Conservation (phyloP, 37 sponge, comb jelly and placozoan genomes). For the Hexactinellida sp. region DNA sequence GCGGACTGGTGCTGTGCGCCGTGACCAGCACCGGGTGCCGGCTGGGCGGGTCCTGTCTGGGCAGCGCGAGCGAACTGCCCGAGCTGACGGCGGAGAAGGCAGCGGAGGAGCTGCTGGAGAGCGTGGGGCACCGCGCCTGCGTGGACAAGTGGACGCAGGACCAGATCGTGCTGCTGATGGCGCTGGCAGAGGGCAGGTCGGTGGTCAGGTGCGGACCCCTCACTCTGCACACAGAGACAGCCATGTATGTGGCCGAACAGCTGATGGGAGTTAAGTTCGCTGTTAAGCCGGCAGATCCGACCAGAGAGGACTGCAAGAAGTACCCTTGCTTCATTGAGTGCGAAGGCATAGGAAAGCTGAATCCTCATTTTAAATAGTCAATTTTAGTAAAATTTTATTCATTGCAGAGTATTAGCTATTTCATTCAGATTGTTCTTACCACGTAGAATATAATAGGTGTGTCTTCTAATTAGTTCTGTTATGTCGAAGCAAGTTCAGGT, state of each 20-base stretch:
- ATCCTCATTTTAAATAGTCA: background rate
- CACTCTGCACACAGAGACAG: constrained; percentile 88
- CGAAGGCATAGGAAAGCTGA: constrained; percentile 43
- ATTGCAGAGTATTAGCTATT: background rate
- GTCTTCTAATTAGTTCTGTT: background rate
- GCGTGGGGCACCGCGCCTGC: constrained; percentile 20
- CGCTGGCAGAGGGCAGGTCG: constrained; percentile 71
- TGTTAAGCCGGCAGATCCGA: background rate
- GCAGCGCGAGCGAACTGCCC: background rate
- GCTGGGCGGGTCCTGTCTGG: background rate
- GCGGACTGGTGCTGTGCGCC: background rate
- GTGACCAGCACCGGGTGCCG: background rate
- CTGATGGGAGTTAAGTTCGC: constrained; percentile 34
- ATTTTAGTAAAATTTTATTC: background rate
- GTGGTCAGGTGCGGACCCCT: constrained; percentile 55
- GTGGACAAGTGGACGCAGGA: constrained; percentile 30
- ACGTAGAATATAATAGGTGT: background rate
- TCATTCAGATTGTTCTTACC: too few species aligned
- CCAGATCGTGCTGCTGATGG: constrained; percentile 80
- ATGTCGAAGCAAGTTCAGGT: background rate
- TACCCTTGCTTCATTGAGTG: constrained; percentile 29
- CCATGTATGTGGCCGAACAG: constrained; percentile 54
- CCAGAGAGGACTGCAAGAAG: constrained; percentile 16
- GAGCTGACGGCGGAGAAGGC: constrained; percentile 15
- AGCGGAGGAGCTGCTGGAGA: constrained; percentile 17